Evolutionary conservation across 2,113 vertebrate genomes (phyloP), one percentile per base, ranked within the genome.

Genomic region (Calyptommatus sinebrachiatus): DNA sequence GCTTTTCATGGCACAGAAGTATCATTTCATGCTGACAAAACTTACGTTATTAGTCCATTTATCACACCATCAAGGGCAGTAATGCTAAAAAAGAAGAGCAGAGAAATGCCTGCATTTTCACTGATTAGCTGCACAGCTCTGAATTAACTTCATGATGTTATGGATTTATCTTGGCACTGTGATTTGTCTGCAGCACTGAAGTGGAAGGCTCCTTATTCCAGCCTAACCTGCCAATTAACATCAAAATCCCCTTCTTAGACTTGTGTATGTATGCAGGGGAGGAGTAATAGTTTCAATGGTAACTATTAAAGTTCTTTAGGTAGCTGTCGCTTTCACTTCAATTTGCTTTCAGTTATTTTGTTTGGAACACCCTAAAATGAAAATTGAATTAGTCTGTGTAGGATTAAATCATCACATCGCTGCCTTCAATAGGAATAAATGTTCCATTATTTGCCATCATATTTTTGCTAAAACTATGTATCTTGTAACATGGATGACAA

Each of bases 281-380:
- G 14, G 0, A 0, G 1, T 2, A 0, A 24, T 76, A 4, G 50
- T 45, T 31, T 75, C 53, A 80, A 46, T 4, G 10, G 5, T 74
- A 83, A 72, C 83, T 1, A 0, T 24, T 29, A 8, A 65, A 73
- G 84, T 67, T 20, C 79, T 6, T 5, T 72, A 45, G 31, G 41
- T n/a, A 35, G 24, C 9, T 80, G 50, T 73, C 71, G 28, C 7
- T 50, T 35, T 20, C 57, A 41, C 3, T 45, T 9, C 26, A 45
- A 1, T 73, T 84, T 74, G 70, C 31, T 8, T 16, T 83, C 62
- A 65, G 1, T 68, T 28, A 22, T 20, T 81, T 80, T 60, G 35
- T 76, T 82, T 12, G 72, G 11, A 83, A 81, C 8, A 11, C 60
- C 69, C 71, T 79, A 84, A 86, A 18, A 5, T 77, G 76, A 85